Percentiles rank a stretch among this genome's conserved stretches.
Conservation (phyloP, 2,113 vertebrate genomes). For the Oncorhynchus gorbuscha region DNA sequence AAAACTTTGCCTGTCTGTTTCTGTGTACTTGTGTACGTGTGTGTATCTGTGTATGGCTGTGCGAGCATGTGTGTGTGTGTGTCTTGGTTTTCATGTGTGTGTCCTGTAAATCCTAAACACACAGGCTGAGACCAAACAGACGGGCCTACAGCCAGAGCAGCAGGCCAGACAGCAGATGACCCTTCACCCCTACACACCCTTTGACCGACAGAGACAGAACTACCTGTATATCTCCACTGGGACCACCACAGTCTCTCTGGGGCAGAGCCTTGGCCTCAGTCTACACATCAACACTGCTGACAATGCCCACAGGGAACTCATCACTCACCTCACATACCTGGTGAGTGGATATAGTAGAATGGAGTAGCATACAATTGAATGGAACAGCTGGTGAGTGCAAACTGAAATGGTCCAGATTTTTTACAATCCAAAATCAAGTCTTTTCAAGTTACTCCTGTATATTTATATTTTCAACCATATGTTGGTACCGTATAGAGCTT, state of each 20-base stretch:
- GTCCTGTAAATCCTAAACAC: not conserved
- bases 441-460: too few relatives aligned
- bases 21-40: not conserved
- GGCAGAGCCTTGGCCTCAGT: constrained; percentile 62
- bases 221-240: constrained; percentile 74
- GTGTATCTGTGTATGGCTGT: not conserved
- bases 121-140: constrained; percentile 72
- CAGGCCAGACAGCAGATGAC: constrained; percentile 68
- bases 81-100: not conserved
- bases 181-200: constrained; percentile 62
- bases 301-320: not conserved
- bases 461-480: too few relatives aligned
- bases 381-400: not conserved
- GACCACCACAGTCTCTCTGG: constrained; percentile 34
- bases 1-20: not conserved
- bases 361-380: too few relatives aligned
- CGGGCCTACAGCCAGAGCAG: constrained; percentile 52
- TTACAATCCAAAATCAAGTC: too few relatives aligned
- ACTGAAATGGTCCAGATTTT: too few relatives aligned
- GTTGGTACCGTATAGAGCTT: too few relatives aligned
- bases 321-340: constrained; percentile 66
- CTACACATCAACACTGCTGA: constrained; percentile 51
- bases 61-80: not conserved
- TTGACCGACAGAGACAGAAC: constrained; percentile 42
- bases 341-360: constrained; percentile 44